Conservation (phyloP, 2,797 vertebrate species). For the Helicolenus hilgendorfi region DNA sequence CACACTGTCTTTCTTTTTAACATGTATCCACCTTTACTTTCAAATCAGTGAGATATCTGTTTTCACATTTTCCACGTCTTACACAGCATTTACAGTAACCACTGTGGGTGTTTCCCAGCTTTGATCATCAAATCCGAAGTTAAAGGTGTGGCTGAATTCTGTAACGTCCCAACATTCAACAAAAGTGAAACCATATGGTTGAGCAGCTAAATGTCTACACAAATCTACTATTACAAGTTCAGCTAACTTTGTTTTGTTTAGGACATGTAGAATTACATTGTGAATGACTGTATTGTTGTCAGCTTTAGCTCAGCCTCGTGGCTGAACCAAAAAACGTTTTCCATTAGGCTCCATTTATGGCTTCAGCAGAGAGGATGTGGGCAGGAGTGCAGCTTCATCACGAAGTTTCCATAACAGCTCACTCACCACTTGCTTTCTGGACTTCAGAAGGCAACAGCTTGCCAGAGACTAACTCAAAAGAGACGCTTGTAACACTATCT, state of each 20-base stretch:
- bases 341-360: constrained; percentile 54
- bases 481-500: background rate
- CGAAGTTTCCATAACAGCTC: constrained; percentile 58
- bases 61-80: background rate
- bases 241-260: background rate
- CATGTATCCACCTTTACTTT: background rate
- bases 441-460: constrained; percentile 2
- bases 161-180: background rate
- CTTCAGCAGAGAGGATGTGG: constrained; percentile 78
- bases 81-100: background rate
- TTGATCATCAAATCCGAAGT: background rate
- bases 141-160: background rate
- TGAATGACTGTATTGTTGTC: constrained; percentile 24
- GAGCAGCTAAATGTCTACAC: background rate
- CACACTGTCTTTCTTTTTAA: background rate
- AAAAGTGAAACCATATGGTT: background rate
- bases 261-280: background rate
- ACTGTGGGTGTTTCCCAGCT: background rate
- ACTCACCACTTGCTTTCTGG: constrained; percentile 24
- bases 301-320: constrained; percentile 37
- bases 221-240: background rate
- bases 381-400: constrained; percentile 58
- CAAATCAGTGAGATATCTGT: background rate
- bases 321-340: constrained; percentile 49
- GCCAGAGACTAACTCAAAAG: background rate